Percentiles rank a stretch among this genome's conserved stretches.
These are phyloP conservation scores for Xenopus laevis DNA, from an alignment of 2,113 vertebrate genomes.

Conservation along the genomic window DNA sequence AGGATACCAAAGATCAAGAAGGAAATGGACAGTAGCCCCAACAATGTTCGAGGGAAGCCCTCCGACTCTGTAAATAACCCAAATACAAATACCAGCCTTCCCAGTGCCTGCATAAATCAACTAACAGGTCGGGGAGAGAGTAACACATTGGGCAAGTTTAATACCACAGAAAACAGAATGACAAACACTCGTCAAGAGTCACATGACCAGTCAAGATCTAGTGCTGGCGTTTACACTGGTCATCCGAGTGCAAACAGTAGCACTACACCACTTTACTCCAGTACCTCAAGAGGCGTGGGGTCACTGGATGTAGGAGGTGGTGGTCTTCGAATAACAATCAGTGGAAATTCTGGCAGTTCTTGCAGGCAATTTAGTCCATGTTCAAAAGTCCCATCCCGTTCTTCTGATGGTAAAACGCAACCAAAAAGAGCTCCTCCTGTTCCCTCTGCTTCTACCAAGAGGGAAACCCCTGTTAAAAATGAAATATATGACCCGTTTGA, in stretches of 20 bases:
- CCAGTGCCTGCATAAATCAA: constrained; percentile 71
- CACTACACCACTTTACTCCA: constrained; percentile 26
- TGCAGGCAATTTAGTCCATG: constrained; percentile 63
- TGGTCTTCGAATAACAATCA: constrained; percentile 87
- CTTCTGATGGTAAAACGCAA: constrained; percentile 62
- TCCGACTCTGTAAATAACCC: constrained; percentile 37
- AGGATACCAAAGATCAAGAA: constrained; percentile 91
- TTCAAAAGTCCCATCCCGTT: constrained; percentile 64
- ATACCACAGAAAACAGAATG: constrained; percentile 58
- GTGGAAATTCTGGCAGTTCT: constrained; percentile 75
- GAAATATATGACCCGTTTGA: constrained; percentile 93
- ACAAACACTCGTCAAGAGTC: constrained; percentile 50
- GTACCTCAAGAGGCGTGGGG: constrained; percentile 48
- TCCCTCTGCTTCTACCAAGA: constrained; percentile 56
- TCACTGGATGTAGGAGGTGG: constrained; percentile 30
- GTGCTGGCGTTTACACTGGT: too few relatives aligned
- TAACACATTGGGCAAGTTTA: constrained; percentile 45
- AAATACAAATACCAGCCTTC: constrained; percentile 56
- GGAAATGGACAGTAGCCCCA: constrained; percentile 46
- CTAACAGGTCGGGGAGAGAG: constrained; percentile 74
- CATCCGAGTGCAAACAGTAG: constrained; percentile 48
- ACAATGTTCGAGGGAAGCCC: constrained; percentile 29
- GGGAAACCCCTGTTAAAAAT: constrained; percentile 67
- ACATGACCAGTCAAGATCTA: constrained; percentile 58
- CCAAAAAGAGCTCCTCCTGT: constrained; percentile 57